Evolutionary conservation across 2,113 vertebrate species (phyloP).

Genomic region (Dipodomys ordii): DNA sequence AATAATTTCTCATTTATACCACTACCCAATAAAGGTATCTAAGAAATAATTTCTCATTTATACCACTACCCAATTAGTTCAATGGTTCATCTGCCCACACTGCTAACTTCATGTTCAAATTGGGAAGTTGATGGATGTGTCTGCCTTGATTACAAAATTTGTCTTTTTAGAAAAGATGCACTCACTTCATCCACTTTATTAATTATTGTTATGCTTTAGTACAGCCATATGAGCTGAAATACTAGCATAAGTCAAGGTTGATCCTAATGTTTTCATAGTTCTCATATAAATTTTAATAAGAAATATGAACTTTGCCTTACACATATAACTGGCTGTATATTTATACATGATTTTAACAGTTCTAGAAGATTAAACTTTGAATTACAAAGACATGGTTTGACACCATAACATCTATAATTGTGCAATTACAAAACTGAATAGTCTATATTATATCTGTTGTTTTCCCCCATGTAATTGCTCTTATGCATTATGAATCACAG

Average conservation of each 20-base stretch:
- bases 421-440: not conserved
- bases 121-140: not conserved
- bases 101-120: not conserved
- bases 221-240: not conserved
- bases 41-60: not conserved
- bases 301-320: not conserved
- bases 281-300: not conserved
- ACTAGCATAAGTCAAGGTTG: not conserved
- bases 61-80: not conserved
- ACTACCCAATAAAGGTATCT: not conserved
- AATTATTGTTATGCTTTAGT: not conserved
- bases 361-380: constrained; percentile 28
- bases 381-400: not conserved
- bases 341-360: not conserved
- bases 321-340: not conserved
- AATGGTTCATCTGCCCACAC: not conserved
- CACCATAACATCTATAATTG: not conserved
- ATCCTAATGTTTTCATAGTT: not conserved
- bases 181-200: not conserved
- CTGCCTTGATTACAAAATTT: not conserved
- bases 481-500: not conserved
- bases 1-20: not conserved
- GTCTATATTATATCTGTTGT: not conserved
- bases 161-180: not conserved
- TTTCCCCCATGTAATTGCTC: not conserved